Conservation (phyloP, 2,113 vertebrate species). For the Strix uralensis region DNA sequence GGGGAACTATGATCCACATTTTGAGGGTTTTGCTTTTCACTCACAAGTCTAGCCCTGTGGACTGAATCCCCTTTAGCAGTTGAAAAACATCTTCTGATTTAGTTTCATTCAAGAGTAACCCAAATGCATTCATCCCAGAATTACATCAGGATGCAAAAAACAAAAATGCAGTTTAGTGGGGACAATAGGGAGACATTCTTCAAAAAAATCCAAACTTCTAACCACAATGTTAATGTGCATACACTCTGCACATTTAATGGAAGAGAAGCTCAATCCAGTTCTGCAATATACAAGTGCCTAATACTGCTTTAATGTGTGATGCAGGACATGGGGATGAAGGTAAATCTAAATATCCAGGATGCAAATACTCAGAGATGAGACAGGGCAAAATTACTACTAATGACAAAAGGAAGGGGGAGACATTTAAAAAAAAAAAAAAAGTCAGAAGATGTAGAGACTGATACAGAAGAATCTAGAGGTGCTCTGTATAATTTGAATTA, state of each 20-base stretch:
- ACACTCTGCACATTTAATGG: not conserved
- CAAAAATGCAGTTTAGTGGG: not conserved
- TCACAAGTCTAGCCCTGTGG: not conserved
- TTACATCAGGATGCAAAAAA: not conserved
- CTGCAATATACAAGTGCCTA: not conserved
- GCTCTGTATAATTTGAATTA: not conserved
- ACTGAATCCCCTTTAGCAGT: not conserved
- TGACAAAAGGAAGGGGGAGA: not conserved
- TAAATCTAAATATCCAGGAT: not conserved
- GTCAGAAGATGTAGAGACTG: not conserved
- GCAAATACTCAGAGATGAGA: not conserved
- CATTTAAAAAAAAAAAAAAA: no score
- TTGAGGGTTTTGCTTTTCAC: not conserved
- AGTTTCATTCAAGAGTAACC: not conserved
- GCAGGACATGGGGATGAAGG: not conserved
- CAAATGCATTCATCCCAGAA: rapidly evolving
- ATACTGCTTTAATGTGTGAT: not conserved
- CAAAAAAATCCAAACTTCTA: not conserved
- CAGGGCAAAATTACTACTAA: not conserved
- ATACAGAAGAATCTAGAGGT: not conserved
- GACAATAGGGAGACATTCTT: not conserved
- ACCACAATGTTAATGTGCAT: not conserved
- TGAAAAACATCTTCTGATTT: not conserved
- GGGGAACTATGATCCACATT: not conserved
- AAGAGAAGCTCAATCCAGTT: not conserved